phyloP scores from a whole-genome alignment of 1,140 invertebrate species.

The Hydropsyche tenuis region DNA sequence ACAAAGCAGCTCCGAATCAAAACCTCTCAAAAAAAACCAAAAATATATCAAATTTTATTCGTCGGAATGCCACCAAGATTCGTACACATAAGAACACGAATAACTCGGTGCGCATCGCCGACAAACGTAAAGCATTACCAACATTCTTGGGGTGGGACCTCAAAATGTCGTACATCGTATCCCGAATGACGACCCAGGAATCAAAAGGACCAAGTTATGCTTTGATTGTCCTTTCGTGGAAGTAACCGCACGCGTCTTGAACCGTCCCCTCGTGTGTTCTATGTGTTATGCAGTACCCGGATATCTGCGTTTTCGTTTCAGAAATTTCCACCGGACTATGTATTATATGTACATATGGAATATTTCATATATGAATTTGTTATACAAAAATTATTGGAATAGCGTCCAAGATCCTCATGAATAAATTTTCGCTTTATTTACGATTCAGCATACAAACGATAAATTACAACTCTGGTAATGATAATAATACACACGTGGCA shows the following conservation, averaged over 20 bases:
- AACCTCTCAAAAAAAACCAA: conserved; percentile 15
- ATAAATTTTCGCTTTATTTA: too few relatives aligned
- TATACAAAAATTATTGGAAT: too few relatives aligned
- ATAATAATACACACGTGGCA: too few relatives aligned
- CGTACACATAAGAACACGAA: conserved; percentile 17
- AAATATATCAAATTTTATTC: conserved; percentile 14
- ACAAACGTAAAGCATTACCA: conserved; percentile 48
- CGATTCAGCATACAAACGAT: too few relatives aligned
- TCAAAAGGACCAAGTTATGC: conserved; percentile 49
- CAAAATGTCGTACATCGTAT: conserved; percentile 28
- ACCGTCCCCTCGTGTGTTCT: background rate
- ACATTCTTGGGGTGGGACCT: conserved; percentile 44
- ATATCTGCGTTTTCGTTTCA: conserved; percentile 9
- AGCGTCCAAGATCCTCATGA: too few relatives aligned
- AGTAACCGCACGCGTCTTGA: conserved; percentile 47
- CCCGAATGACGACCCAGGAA: conserved; percentile 40
- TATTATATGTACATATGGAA: background rate
- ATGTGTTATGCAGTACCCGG: background rate
- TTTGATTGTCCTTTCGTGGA: conserved; percentile 48
- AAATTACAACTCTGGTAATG: too few relatives aligned
- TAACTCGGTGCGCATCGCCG: conserved; percentile 20
- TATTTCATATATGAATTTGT: background rate
- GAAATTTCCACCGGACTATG: conserved; percentile 1
- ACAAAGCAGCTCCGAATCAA: too few relatives aligned
- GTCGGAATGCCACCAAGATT: conserved; percentile 3